Conservation (phyloP, 2,888 invertebrate genomes). For the Thymelicus lineola region DNA sequence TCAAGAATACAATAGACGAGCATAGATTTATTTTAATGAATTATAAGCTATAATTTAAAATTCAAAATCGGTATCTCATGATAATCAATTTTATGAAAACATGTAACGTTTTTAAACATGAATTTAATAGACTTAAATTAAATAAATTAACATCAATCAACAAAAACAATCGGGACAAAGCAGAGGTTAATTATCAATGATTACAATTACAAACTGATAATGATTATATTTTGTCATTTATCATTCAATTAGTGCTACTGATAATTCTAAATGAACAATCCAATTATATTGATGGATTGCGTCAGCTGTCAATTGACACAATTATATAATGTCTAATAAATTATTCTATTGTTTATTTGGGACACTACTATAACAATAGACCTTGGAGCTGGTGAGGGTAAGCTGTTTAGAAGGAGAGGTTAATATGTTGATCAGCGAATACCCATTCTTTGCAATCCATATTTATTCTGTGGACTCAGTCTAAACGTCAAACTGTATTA, state of each 20-base stretch:
- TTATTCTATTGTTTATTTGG: conserved; percentile 9
- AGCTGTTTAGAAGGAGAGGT: no score
- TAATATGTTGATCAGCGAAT: no score
- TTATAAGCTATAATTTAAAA: no score
- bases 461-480: no score
- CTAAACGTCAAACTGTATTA: no score
- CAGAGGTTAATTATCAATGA: conserved; percentile 27
- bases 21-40: not conserved
- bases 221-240: conserved; percentile 1
- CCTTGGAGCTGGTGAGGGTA: no score
- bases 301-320: conserved; percentile 18
- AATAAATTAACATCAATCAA: not conserved
- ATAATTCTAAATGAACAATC: conserved; percentile 28
- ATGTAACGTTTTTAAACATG: no score
- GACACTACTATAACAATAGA: not conserved
- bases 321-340: conserved; percentile 15
- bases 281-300: conserved; percentile 20
- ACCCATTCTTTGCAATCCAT: no score
- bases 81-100: no score
- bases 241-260: conserved; percentile 29
- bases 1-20: conserved; percentile 1
- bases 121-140: no score
- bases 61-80: no score
- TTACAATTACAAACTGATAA: conserved; percentile 19
- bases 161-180: conserved; percentile 16